Percentiles rank a stretch among this genome's conserved stretches.
Evolutionary conservation across 2,797 vertebrate species (phyloP).

Genomic region (Semaprochilodus insignis): DNA sequence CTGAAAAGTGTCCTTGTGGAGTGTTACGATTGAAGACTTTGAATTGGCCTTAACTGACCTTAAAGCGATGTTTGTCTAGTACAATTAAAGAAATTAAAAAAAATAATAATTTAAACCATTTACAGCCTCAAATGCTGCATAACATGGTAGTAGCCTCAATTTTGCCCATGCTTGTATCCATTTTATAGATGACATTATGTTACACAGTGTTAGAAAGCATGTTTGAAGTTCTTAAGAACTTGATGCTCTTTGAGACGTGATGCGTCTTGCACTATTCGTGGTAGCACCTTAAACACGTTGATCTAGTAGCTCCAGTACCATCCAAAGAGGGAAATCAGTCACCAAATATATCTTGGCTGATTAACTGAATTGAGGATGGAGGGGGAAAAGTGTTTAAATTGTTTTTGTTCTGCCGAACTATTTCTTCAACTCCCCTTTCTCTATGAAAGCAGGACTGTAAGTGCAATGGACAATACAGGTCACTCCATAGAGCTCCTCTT

Average conservation of each 20-base stretch:
- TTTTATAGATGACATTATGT: no score
- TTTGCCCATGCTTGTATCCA: not conserved
- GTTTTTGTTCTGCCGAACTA: not conserved
- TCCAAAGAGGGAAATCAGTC: not conserved
- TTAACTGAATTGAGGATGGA: no score
- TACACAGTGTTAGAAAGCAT: no score
- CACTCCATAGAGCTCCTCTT: not conserved
- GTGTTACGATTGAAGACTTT: not conserved
- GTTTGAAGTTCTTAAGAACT: not conserved
- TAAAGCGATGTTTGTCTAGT: not conserved
- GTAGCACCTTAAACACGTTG: no score
- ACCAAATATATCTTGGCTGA: not conserved
- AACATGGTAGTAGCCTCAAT: not conserved
- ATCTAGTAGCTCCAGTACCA: not conserved
- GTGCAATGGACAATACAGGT: not conserved
- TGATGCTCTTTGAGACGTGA: no score
- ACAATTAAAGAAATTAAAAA: no score
- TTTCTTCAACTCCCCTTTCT: not conserved
- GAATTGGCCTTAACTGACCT: not conserved
- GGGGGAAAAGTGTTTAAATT: no score
- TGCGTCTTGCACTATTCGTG: no score
- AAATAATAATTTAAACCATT: no score
- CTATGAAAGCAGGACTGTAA: not conserved
- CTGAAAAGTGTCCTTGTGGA: not conserved
- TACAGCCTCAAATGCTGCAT: not conserved